Conservation (phyloP, 2,888 invertebrate genomes). For the Frankliniella fusca region DNA sequence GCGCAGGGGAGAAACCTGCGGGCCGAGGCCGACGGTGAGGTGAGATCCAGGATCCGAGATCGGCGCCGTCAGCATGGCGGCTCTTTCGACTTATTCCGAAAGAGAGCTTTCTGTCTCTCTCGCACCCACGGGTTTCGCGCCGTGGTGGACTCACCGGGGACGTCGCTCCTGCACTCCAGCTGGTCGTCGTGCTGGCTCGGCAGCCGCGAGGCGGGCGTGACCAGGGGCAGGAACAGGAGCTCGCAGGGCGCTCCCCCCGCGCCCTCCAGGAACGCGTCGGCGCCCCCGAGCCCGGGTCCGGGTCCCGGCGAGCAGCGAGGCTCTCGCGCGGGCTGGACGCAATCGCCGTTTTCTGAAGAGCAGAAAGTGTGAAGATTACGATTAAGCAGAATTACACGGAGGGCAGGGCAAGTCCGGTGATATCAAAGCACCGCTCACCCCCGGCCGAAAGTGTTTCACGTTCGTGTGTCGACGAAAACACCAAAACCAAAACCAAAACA, state of each 20-base stretch:
- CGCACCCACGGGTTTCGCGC: background rate
- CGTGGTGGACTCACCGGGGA: conserved; percentile 40
- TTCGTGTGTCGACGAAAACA: too few species aligned
- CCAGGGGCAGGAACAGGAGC: conserved; percentile 51
- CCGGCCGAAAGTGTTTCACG: too few species aligned
- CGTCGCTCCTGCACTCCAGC: conserved; percentile 40
- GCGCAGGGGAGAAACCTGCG: conserved; percentile 41
- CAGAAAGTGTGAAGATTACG: background rate
- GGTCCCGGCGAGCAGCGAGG: conserved; percentile 46
- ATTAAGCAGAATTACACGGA: background rate
- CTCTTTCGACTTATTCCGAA: too few species aligned
- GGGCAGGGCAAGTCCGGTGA: too few species aligned
- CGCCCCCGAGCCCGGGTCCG: conserved; percentile 29
- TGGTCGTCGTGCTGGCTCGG: conserved; percentile 42
- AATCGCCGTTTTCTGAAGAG: conserved; percentile 46
- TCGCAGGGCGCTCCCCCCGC: conserved; percentile 43
- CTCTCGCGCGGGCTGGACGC: conserved; percentile 48
- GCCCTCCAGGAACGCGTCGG: background rate
- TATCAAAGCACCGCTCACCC: too few species aligned
- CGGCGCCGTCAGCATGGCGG: background rate
- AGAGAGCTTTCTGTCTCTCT: too few species aligned
- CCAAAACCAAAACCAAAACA: too few species aligned
- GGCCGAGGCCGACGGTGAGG: background rate
- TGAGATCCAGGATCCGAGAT: background rate
- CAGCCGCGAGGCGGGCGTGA: conserved; percentile 42